phyloP scores from a whole-genome alignment of 1,140 invertebrate genomes.

The Anoplophora glabripennis region DNA sequence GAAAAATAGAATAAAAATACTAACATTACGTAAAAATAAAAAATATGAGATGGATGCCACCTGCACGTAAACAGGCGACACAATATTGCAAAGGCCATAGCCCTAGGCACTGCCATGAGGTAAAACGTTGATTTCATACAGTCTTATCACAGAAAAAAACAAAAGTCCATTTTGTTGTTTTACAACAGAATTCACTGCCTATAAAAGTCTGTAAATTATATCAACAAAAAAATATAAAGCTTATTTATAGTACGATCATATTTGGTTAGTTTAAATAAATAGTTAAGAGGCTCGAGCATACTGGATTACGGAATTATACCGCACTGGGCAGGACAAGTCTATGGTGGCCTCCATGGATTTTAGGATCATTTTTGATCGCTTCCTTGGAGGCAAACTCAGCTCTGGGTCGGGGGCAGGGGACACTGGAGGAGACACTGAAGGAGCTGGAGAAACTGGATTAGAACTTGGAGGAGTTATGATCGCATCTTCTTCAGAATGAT shows the following conservation, averaged over 20 bases:
- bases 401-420: slow-evolving; percentile 61
- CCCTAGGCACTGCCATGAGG: slow-evolving; percentile 48
- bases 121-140: slow-evolving; percentile 40
- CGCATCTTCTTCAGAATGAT: slow-evolving; percentile 49
- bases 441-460: slow-evolving; percentile 60
- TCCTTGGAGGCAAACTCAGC: slow-evolving; percentile 70
- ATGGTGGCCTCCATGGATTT: slow-evolving; percentile 60
- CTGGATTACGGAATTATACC: slow-evolving; percentile 77
- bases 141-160: slow-evolving; percentile 50
- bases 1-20: slow-evolving; percentile 3
- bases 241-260: slow-evolving; percentile 16
- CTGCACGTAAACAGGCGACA: background rate
- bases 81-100: slow-evolving; percentile 37
- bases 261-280: slow-evolving; percentile 10
- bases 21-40: slow-evolving; percentile 1
- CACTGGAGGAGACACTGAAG: slow-evolving; percentile 61
- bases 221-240: slow-evolving; percentile 14
- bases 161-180: slow-evolving; percentile 27
- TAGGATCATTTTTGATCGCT: slow-evolving; percentile 74
- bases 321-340: slow-evolving; percentile 47
- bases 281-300: slow-evolving; percentile 69
- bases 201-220: slow-evolving; percentile 15
- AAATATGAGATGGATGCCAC: slow-evolving; percentile 3
- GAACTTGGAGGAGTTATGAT: slow-evolving; percentile 66
- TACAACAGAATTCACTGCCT: background rate